phyloP scores from a whole-genome alignment of 2,113 vertebrate genomes.

The Cynocephalus volans region DNA sequence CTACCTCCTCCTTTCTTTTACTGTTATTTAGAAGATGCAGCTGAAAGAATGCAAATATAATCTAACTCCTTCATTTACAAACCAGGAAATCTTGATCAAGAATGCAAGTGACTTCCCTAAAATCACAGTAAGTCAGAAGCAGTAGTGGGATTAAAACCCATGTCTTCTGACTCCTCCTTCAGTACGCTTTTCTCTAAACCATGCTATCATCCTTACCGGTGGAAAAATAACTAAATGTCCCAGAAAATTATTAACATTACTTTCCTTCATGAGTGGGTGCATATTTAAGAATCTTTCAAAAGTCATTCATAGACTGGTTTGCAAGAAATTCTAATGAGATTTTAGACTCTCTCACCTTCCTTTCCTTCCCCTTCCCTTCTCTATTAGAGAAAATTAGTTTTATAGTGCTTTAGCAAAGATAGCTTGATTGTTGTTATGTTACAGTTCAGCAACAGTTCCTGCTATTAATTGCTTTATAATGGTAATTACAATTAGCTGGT shows the following conservation, averaged over 20 bases:
- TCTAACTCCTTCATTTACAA: constrained; percentile 22
- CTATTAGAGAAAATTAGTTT: constrained; percentile 37
- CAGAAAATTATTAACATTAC: neutral
- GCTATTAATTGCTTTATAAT: constrained; percentile 81
- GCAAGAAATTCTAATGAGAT: neutral
- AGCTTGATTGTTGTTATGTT: constrained; percentile 55
- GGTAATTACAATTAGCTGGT: constrained; percentile 72
- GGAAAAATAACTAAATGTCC: neutral
- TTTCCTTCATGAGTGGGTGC: neutral
- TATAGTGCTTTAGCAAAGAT: constrained; percentile 47
- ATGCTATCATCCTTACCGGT: neutral
- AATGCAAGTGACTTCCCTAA: neutral
- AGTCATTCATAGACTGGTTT: constrained; percentile 1
- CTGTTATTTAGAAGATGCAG: neutral
- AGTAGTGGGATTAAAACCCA: neutral
- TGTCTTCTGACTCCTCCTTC: neutral
- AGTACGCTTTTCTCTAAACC: neutral
- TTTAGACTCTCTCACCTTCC: neutral
- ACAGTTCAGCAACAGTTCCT: constrained; percentile 42
- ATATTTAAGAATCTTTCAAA: constrained; percentile 34
- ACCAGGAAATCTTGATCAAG: neutral
- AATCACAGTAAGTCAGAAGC: neutral
- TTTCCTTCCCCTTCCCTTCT: neutral
- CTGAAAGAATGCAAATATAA: neutral
- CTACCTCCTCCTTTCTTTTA: neutral